These are phyloP conservation scores for Cinclus cinclus DNA, from an alignment of 2,113 vertebrate genomes.

Conservation along the genomic window DNA sequence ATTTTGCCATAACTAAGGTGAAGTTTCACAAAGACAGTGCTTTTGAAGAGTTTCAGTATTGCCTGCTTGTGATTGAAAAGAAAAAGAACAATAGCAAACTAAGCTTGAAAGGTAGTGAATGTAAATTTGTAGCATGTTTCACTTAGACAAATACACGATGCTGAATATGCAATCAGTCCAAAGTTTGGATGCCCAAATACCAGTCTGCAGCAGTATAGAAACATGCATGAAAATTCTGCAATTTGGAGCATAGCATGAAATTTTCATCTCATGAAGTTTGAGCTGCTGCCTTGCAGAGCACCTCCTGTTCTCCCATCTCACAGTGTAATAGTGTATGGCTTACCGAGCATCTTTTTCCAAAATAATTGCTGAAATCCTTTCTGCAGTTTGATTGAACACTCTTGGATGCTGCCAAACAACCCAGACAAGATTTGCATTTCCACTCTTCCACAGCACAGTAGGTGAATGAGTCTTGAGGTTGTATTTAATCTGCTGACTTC, in stretches of 20 bases:
- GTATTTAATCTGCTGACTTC: conserved; percentile 24
- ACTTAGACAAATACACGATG: background rate
- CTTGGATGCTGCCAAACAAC: background rate
- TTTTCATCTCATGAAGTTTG: background rate
- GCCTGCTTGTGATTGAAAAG: background rate
- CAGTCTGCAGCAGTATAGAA: background rate
- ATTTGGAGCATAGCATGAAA: background rate
- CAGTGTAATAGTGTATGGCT: background rate
- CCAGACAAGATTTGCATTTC: background rate
- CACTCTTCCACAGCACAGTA: background rate
- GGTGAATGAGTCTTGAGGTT: background rate
- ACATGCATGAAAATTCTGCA: background rate
- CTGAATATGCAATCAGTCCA: background rate
- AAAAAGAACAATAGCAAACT: background rate
- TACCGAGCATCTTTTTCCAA: background rate
- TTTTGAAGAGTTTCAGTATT: background rate
- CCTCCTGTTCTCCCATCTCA: background rate
- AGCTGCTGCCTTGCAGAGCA: background rate
- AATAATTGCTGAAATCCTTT: background rate
- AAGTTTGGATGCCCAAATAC: background rate
- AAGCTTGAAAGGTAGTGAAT: background rate
- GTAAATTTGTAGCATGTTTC: background rate
- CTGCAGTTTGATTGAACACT: background rate
- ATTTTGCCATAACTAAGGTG: background rate
- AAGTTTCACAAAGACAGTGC: background rate